phyloP scores from a whole-genome alignment of 2,797 vertebrate genomes.

The Scolopax rusticola region DNA sequence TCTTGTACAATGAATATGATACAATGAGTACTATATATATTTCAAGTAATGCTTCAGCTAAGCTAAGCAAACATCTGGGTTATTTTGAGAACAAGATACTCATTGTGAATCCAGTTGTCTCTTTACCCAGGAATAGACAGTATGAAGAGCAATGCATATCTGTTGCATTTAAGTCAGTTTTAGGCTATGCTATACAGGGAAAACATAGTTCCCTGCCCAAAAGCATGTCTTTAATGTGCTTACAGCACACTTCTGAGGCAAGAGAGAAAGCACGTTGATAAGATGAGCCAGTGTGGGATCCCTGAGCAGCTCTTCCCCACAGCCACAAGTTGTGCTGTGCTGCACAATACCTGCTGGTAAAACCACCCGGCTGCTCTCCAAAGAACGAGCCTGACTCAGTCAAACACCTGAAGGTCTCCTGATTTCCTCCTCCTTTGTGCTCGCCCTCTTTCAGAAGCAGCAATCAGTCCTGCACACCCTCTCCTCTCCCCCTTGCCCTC shows the following conservation, averaged over 20 bases:
- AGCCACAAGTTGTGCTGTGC: neutral
- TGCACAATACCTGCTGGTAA: neutral
- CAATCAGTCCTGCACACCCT: too few relatives aligned
- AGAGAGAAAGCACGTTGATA: neutral
- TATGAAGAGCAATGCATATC: rapidly evolving
- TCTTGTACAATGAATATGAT: neutral
- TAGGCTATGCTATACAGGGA: neutral
- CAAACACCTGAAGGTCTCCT: neutral
- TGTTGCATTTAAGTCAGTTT: neutral
- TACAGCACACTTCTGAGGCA: neutral
- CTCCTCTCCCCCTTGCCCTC: neutral
- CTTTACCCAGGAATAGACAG: neutral
- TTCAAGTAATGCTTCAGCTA: neutral
- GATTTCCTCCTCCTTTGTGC: neutral
- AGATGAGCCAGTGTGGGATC: neutral
- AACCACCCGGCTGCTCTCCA: neutral
- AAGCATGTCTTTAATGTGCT: neutral
- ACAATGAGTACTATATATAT: neutral
- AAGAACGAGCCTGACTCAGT: neutral
- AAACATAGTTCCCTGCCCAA: neutral
- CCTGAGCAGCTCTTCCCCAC: neutral
- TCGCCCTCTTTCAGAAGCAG: neutral
- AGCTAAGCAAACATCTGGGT: neutral
- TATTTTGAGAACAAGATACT: neutral
- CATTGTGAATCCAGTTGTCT: neutral